Conservation (phyloP, 2,888 invertebrate species). For the Netelia virgata region DNA sequence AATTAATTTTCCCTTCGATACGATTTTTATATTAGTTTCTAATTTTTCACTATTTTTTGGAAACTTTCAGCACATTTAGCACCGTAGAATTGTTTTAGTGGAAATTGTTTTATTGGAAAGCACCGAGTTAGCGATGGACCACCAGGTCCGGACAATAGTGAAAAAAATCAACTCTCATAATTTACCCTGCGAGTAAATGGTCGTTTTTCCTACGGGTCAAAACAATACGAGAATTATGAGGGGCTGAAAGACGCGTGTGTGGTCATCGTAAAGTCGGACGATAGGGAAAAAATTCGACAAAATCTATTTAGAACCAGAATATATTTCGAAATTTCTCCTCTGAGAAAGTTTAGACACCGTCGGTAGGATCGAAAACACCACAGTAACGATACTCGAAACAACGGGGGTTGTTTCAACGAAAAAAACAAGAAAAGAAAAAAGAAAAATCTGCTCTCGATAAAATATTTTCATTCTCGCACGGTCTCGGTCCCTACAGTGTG, state of each 20-base stretch:
- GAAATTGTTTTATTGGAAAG: no score
- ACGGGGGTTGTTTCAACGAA: no score
- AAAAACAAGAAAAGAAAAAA: conserved; percentile 31
- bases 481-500: conserved; percentile 2
- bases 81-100: no score
- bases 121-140: no score
- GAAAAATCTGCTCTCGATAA: conserved; percentile 15
- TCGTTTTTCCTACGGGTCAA: background rate
- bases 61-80: no score
- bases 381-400: background rate
- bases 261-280: background rate
- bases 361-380: background rate
- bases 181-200: background rate
- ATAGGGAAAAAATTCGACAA: background rate
- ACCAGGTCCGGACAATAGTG: background rate
- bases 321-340: background rate
- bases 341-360: background rate
- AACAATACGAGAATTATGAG: background rate
- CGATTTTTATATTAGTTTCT: no score
- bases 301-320: background rate
- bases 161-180: background rate
- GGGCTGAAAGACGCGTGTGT: background rate
- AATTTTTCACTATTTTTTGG: no score
- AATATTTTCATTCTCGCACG: conserved; percentile 45
- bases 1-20: no score